Evolutionary conservation across 2,113 vertebrate species (phyloP), one percentile per base, ranked within the genome.

Genomic region (Callipepla squamata): DNA sequence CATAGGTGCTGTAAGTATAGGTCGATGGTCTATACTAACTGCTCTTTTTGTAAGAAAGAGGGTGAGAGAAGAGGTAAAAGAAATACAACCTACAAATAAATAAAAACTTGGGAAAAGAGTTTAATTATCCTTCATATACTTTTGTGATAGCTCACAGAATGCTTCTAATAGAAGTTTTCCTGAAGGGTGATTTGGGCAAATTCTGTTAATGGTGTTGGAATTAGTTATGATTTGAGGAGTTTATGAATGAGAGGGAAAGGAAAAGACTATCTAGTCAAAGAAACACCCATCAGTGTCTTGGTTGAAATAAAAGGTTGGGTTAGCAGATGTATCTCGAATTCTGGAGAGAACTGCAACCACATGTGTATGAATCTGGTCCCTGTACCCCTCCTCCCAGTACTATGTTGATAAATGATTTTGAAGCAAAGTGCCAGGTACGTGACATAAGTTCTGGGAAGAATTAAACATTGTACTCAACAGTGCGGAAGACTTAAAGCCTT

Each of bases 391-490:
- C 42, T 76, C 44, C n/a, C n/a, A 81, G 8, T 1, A 47, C 25
- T 3, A 20, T 40, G 45, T 51, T 73, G 76, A 80, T 84, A 93
- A 81, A 93, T 95, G 50, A 67, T 89, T 78, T 70, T 48, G 53
- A 83, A 77, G 51, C 63, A 7, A 74, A 74, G 67, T 79, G 93
- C 92, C 85, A 87, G 83, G 91, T 89, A 83, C 23, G 18, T 95
- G 85, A 93, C 50, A 30, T 42, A 90, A 92, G 58, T 70, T 86
- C 89, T 90, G 78, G 75, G 75, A 93, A 92, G 80, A 87, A 83
- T 66, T 94, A 88, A 85, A 84, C 62, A 55, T 45, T 44, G 38
- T 1, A 5, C 47, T 73, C 68, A 61, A 47, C 1, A 70, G 83
- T 48, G 47, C 48, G 55, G 51, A 42, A 59, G 48, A 80, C 57